phyloP scores from a whole-genome alignment of 2,888 invertebrate species.

The Nipponacmea schrenckii region DNA sequence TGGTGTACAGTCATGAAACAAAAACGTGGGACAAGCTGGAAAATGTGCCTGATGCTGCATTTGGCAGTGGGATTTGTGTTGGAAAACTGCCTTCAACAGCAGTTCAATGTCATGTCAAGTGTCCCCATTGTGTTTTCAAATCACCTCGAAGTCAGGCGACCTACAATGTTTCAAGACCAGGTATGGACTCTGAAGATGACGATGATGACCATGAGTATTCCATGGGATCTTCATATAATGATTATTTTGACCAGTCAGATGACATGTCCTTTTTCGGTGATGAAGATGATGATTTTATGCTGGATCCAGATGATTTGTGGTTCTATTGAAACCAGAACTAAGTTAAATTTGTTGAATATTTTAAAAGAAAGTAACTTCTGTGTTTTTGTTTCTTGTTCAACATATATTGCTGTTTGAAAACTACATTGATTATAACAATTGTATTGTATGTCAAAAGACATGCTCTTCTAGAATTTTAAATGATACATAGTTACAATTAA shows the following conservation, averaged over 20 bases:
- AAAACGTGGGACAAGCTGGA: slow-evolving; percentile 39
- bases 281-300: background rate
- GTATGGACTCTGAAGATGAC: slow-evolving; percentile 37
- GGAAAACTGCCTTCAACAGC: slow-evolving; percentile 41
- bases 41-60: slow-evolving; percentile 41
- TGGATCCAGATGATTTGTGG: slow-evolving; percentile 1
- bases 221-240: slow-evolving; percentile 30
- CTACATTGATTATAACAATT: too few species aligned
- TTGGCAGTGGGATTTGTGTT: slow-evolving; percentile 38
- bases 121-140: slow-evolving; percentile 47
- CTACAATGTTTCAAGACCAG: slow-evolving; percentile 41
- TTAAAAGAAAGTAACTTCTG: too few species aligned
- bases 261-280: background rate
- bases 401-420: too few species aligned
- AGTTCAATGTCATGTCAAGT: slow-evolving; percentile 46
- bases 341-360: too few species aligned
- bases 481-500: too few species aligned
- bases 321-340: background rate
- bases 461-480: too few species aligned
- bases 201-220: slow-evolving; percentile 36
- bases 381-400: too few species aligned
- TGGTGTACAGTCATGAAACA: slow-evolving; percentile 35
- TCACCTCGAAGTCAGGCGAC: slow-evolving; percentile 38
- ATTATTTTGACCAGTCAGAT: slow-evolving; percentile 23
- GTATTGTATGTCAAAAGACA: too few species aligned